phyloP scores from a whole-genome alignment of 2,888 invertebrate genomes.

The Mythimna pallens region DNA sequence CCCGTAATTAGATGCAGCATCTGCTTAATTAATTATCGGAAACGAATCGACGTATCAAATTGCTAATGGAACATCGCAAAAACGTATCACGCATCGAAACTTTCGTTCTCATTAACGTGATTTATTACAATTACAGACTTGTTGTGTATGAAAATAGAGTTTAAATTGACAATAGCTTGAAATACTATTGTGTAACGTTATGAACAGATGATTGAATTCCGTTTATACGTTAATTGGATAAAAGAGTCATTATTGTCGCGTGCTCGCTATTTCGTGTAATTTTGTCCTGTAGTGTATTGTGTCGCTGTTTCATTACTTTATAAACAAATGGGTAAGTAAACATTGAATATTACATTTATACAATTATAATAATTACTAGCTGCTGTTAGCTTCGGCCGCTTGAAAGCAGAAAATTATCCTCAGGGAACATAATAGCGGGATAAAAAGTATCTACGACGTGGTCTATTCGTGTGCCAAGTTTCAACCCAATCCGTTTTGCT shows the following conservation, averaged over 20 bases:
- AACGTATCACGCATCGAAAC: constrained; percentile 76
- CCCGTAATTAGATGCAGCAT: constrained; percentile 50
- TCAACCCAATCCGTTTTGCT: too few species aligned
- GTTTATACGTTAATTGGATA: constrained; percentile 76
- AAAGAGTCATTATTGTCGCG: constrained; percentile 69
- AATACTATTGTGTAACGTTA: constrained; percentile 44
- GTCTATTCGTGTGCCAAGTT: too few species aligned
- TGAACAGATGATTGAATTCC: constrained; percentile 66
- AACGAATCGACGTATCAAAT: constrained; percentile 71
- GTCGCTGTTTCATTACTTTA: constrained; percentile 17
- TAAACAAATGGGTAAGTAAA: constrained; percentile 5
- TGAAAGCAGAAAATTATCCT: too few species aligned
- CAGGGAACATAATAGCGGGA: too few species aligned
- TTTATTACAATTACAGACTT: constrained; percentile 28
- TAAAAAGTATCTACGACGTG: too few species aligned
- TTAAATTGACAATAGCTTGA: constrained; percentile 25
- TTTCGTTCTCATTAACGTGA: constrained; percentile 77
- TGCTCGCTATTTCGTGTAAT: constrained; percentile 55
- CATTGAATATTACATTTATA: background rate
- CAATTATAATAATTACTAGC: background rate
- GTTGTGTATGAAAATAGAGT: constrained; percentile 26
- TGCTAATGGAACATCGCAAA: constrained; percentile 75
- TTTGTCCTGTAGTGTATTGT: constrained; percentile 33
- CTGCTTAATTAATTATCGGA: constrained; percentile 65
- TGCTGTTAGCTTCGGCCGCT: too few species aligned